A percentile compares a stretch with the other conserved stretches of the same genome.
Conservation (phyloP, 2,797 vertebrate genomes). For the Macrochelys suwanniensis region DNA sequence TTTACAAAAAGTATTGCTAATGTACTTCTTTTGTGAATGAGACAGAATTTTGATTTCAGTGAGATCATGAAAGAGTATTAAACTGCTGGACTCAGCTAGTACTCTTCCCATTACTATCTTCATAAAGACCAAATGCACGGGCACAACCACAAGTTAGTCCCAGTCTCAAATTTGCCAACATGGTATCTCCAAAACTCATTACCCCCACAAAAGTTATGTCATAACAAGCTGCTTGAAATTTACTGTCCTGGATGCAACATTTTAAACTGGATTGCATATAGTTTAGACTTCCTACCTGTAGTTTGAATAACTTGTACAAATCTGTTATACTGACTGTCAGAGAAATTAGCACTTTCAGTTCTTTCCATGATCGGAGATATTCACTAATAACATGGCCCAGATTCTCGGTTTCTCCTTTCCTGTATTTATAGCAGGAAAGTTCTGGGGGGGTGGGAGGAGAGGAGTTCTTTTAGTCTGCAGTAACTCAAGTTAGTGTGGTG, state of each 20-base stretch:
- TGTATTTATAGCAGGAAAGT: not conserved
- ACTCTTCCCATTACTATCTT: not conserved
- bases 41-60: not conserved
- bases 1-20: not conserved
- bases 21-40: not conserved
- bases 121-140: not conserved
- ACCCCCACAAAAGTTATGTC: not conserved
- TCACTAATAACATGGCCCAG: not conserved
- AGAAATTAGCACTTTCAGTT: not conserved
- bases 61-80: not conserved
- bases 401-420: not conserved
- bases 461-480: not conserved
- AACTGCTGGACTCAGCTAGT: not conserved
- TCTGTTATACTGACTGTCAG: not conserved
- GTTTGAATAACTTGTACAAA: not conserved
- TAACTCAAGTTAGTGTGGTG: not conserved
- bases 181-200: not conserved
- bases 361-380: not conserved
- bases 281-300: not conserved
- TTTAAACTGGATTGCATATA: not conserved
- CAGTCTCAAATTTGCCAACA: not conserved
- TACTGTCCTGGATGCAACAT: not conserved
- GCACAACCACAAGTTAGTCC: not conserved
- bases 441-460: not conserved
- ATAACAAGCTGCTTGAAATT: constrained; percentile 1